Conservation (phyloP, 2,113 vertebrate species). For the Tonatia bakeri region DNA sequence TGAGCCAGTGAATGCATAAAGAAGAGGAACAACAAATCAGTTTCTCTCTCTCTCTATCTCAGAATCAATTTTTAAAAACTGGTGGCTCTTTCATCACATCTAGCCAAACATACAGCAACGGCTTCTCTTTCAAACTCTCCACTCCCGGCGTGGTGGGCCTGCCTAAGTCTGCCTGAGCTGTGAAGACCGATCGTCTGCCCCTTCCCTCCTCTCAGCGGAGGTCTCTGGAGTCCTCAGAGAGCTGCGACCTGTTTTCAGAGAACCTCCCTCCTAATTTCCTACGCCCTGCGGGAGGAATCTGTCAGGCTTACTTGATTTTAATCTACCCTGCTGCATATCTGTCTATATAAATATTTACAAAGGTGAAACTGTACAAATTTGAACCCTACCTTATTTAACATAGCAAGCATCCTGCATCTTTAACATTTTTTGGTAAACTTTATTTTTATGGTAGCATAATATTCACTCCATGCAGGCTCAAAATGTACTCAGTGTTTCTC, state of each 20-base stretch:
- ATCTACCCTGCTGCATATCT: neutral
- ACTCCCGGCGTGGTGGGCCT: neutral
- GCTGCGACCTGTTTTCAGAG: neutral
- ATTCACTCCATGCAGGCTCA: neutral
- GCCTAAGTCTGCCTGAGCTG: neutral
- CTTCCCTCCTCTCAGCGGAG: neutral
- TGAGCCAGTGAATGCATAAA: too few species aligned
- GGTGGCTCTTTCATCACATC: neutral
- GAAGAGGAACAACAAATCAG: too few species aligned
- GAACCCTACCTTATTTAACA: neutral
- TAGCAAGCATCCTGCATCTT: neutral
- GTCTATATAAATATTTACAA: neutral
- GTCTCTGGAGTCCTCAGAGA: neutral
- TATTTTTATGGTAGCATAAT: neutral
- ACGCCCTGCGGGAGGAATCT: neutral
- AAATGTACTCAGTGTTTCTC: neutral
- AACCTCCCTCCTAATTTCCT: neutral
- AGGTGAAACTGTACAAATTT: neutral
- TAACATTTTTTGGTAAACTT: neutral
- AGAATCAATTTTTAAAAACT: neutral
- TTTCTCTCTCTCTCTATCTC: too few species aligned
- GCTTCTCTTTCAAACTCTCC: neutral
- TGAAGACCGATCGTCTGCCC: neutral
- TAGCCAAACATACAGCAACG: neutral
- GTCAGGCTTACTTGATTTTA: neutral